Base-by-base conservation (phyloP, 2,888 invertebrate genomes). In the Rutpela maculata region DNA sequence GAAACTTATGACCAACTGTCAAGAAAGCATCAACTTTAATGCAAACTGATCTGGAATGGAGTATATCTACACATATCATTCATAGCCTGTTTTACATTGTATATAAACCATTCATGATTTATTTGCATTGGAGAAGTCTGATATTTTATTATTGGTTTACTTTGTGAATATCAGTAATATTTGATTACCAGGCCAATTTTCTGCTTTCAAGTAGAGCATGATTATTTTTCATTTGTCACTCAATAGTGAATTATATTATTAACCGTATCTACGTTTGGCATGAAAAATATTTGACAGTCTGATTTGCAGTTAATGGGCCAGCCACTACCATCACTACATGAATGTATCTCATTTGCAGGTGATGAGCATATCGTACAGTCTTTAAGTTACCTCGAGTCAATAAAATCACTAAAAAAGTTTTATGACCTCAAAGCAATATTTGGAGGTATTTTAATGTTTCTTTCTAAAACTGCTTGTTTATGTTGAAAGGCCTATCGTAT, bases 271-370 rank as follows among this genome's bases (percentile, higher is more conserved):
- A 43, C 7, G 4, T 43, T 12, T 43, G 43, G 43, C 43, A 12
- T 43, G 43, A 43, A 43, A 43, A 15, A 43, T 43, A 43, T 12
- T 43, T 15, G 43, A 35, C 31, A 35, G 31, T 35, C 31, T 9
- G 31, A 43, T 0, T 43, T 43, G 43, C 43, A 4, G 43, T 43
- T 12, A 43, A 43, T 43, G 1, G 15, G 11, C 43, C 43, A 43
- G 2, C 7, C 12, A 43, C 7, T 43, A 43, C 22, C 31, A 35
- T 43, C 43, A 43, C 43, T 43, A 43, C 43, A 43, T 43, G 31
- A 43, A 43, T 43, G 43, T 43, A 43, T 43, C 43, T 43, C 43
- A 43, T 43, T 43, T 43, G 43, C 43, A 43, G 43, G 43, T 43
- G 43, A 43, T 1, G 43, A 43, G 15, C 43, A 43, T 43, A 43